A percentile compares a stretch with the other conserved stretches of the same genome.
Evolutionary conservation across 2,888 invertebrate genomes (phyloP).

Genomic region (Dolomedes plantarius): DNA sequence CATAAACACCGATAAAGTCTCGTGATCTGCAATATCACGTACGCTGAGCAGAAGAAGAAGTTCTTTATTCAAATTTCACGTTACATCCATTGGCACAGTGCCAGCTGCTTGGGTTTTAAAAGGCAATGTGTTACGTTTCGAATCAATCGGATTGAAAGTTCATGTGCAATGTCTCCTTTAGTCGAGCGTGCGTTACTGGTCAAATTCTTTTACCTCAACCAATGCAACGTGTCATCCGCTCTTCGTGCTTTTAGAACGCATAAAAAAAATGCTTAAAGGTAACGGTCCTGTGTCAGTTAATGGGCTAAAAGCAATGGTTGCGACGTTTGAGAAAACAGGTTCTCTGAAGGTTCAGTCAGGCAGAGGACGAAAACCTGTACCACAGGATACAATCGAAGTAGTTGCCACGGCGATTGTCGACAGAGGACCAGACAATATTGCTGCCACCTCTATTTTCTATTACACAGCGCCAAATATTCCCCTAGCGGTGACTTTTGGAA

Average conservation of each 20-base stretch:
- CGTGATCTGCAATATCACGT: not conserved
- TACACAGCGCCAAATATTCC: not conserved
- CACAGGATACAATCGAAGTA: slow-evolving; percentile 13
- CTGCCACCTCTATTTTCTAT: slow-evolving; percentile 3
- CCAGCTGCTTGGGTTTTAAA: not conserved
- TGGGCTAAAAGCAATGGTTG: slow-evolving; percentile 1
- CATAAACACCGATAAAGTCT: too few species aligned
- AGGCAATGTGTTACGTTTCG: not conserved
- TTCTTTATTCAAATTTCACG: not conserved
- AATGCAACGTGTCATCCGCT: not conserved
- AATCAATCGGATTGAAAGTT: not conserved
- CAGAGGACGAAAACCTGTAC: not conserved
- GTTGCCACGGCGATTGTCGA: not conserved
- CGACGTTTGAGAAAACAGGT: slow-evolving; percentile 1
- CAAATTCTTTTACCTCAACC: slow-evolving; percentile 1
- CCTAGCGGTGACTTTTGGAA: not conserved
- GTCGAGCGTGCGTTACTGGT: not conserved
- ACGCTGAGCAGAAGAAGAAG: not conserved
- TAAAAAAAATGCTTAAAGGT: not conserved
- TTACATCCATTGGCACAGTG: not conserved
- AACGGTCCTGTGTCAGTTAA: not conserved
- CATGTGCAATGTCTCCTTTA: slow-evolving; percentile 1
- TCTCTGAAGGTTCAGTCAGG: not conserved
- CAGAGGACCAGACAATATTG: slow-evolving; percentile 1
- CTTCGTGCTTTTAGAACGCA: not conserved